Evolutionary conservation across 2,113 vertebrate species (phyloP).

Genomic region (Spea multiplicata): DNA sequence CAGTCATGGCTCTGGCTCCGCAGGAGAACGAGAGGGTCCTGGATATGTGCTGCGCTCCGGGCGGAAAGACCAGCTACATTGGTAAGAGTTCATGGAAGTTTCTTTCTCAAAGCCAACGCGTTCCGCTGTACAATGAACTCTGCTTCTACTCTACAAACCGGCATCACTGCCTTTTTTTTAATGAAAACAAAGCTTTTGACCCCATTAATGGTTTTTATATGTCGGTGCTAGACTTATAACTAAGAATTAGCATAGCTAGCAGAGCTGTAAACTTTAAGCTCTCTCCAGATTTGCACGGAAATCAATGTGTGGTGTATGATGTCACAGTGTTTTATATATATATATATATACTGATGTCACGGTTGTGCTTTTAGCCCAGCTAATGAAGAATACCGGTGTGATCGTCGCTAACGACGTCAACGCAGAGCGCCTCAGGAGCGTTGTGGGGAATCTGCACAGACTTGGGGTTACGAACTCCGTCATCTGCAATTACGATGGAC

Average conservation of each 20-base stretch:
- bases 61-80: conserved; percentile 95
- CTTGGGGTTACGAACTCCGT: conserved; percentile 89
- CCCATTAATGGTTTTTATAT: neutral
- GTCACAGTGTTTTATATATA: too few species aligned
- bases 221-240: too few species aligned
- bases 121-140: neutral
- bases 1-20: conserved; percentile 91
- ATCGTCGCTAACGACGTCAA: conserved; percentile 91
- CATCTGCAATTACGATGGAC: conserved; percentile 88
- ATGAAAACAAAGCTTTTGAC: too few species aligned
- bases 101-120: neutral
- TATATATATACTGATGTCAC: neutral
- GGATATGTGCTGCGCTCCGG: conserved; percentile 95
- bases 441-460: conserved; percentile 93
- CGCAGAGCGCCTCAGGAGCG: conserved; percentile 81
- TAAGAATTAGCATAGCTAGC: too few species aligned
- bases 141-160: neutral
- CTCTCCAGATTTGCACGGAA: too few species aligned
- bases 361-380: conserved; percentile 72
- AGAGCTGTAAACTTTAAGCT: too few species aligned
- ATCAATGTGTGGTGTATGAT: too few species aligned
- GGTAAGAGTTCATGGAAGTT: conserved; percentile 63
- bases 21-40: conserved; percentile 90
- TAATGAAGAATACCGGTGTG: conserved; percentile 95
- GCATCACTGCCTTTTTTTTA: neutral